Evolutionary conservation across 1,140 invertebrate species (phyloP), one percentile per base, ranked within the genome.

Genomic region (Drosophila watanabei): DNA sequence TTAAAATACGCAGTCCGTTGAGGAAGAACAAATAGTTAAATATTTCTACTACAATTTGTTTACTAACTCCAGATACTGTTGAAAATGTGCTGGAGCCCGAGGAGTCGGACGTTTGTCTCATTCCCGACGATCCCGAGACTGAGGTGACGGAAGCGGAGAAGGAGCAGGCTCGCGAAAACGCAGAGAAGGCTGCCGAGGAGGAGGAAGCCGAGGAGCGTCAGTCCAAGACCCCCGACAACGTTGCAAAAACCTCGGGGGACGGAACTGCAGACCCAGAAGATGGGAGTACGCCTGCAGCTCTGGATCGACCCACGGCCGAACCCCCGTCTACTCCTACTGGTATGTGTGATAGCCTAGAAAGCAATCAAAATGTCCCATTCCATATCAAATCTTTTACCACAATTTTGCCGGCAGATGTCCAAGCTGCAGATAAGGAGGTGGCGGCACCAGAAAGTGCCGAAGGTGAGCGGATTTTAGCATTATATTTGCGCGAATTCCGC

Each of bases 101-200:
- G 51, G 92, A 93, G 57, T 93, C 92, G 0, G 92, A 93, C 62
- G 90, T 93, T 58, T 93, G 92, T 24, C 87, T 93, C 7, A 93
- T 93, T 59, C 92, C 92, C 11, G 92, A 93, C 46, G 91, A 93
- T 52, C 95, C 94, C 0, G 95, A 95, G 83, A 93, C 94, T 16
- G 95, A 95, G 72, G 94, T 95, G 43, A 94, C 95, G 3, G 95
- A 95, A 70, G 95, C 94, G 4, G 95, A 96, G 81, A 95, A 95
- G 73, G 95, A 95, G 58, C 92, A 94, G 71, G 94, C 93, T 16
- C 89, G 95, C n/a, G 94, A 94, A 60, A 94, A 95, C 71, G 94
- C 94, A 4, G 93, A 93, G 59, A 93, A 93, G 41, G 84, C 85
- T 8, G 91, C 82, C n/a, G 90, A 89, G 18, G 87, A 90, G 24